A percentile compares a stretch with the other conserved stretches of the same genome.
These are phyloP conservation scores for Halisarca cf. caerulea DNA, from an alignment of 37 sponge, comb jelly and placozoan genomes.

Conservation along the genomic window DNA sequence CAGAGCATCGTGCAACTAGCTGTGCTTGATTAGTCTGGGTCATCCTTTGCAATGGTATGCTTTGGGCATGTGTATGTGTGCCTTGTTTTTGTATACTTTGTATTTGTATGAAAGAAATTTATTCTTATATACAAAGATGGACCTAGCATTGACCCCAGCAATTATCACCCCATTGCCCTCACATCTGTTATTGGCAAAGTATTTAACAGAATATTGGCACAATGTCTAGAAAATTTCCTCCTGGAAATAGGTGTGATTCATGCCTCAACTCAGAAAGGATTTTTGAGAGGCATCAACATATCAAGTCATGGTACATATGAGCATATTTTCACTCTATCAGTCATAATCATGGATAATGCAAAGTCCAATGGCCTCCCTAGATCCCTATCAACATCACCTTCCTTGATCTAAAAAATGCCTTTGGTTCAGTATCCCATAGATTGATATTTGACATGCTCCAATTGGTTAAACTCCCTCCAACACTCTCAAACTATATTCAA, in stretches of 20 bases:
- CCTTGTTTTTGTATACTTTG: no score
- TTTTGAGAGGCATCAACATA: no score
- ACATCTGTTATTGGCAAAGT: conserved; percentile 22
- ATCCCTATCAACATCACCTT: not conserved
- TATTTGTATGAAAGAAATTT: not conserved
- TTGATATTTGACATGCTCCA: conserved; percentile 9
- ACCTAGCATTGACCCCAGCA: not conserved
- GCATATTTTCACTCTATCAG: no score
- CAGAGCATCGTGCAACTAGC: no score
- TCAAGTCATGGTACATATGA: no score
- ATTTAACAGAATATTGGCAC: conserved; percentile 20
- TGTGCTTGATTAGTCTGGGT: no score
- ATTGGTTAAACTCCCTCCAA: not conserved
- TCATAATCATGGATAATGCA: no score
- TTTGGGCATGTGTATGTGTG: no score
- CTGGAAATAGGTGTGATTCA: no score
- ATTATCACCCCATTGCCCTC: conserved; percentile 21
- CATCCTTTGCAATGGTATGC: no score
- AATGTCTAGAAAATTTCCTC: not conserved
- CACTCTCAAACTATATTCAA: not conserved
- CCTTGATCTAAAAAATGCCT: conserved; percentile 47
- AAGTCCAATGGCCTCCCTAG: no score
- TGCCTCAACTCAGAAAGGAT: no score
- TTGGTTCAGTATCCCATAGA: conserved; percentile 38
- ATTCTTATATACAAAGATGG: not conserved